Evolutionary conservation across 1,140 invertebrate species (phyloP).

Genomic region (Cydia amplana): DNA sequence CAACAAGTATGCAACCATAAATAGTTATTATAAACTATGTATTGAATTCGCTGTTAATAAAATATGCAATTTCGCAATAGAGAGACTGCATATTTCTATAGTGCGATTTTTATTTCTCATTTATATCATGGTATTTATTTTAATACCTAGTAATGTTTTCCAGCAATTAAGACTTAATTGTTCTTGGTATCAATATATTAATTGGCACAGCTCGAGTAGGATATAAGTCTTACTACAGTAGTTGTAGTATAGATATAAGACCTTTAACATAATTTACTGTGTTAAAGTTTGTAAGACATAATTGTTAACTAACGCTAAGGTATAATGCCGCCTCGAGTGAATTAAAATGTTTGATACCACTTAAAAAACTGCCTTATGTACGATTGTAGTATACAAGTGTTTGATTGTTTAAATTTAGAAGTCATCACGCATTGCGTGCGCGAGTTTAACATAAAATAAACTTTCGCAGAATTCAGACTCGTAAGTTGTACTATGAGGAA

Average conservation of each 20-base stretch:
- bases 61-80: too few species aligned
- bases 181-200: conserved; percentile 27
- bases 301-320: conserved; percentile 12
- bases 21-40: not conserved
- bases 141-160: not conserved
- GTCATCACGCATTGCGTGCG: not conserved
- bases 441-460: not conserved
- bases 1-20: conserved; percentile 5
- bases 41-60: not conserved
- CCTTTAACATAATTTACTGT: conserved; percentile 25
- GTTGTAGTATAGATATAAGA: conserved; percentile 27
- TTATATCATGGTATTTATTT: not conserved
- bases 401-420: conserved; percentile 27
- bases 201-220: conserved; percentile 11
- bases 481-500: too few species aligned
- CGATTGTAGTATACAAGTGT: conserved; percentile 36
- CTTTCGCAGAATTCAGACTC: not conserved
- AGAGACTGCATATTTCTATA: not conserved
- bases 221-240: conserved; percentile 22
- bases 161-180: not conserved
- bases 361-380: conserved; percentile 38
- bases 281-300: conserved; percentile 24
- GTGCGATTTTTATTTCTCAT: not conserved
- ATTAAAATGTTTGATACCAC: conserved; percentile 33
- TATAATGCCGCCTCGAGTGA: conserved; percentile 34